Evolutionary conservation across 1,140 invertebrate species (phyloP).

Genomic region (Lineus longissimus): DNA sequence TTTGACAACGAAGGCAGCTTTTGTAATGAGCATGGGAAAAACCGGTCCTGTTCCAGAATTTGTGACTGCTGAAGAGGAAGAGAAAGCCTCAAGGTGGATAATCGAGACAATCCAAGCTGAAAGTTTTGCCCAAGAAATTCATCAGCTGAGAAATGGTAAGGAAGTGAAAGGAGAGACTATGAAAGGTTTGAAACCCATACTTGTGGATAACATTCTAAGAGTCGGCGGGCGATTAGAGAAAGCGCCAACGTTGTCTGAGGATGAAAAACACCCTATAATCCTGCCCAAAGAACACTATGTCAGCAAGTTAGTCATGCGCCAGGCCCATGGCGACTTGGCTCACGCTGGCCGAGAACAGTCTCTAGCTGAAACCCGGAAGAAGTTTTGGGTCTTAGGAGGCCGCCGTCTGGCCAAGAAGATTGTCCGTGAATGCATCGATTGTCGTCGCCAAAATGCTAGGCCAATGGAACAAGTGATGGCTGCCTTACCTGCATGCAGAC

Average conservation of each 20-base stretch:
- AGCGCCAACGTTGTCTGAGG: neutral
- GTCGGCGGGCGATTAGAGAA: slow-evolving; percentile 1
- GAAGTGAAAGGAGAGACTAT: too few species aligned
- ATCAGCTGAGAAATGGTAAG: too few species aligned
- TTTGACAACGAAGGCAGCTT: too few species aligned
- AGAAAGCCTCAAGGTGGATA: too few species aligned
- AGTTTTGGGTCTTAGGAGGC: neutral
- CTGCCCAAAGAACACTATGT: neutral
- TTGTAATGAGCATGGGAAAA: too few species aligned
- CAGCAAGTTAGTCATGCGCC: neutral
- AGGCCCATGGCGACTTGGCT: neutral
- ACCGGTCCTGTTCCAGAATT: too few species aligned
- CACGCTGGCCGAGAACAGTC: neutral
- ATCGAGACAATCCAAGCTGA: too few species aligned
- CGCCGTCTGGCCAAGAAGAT: neutral
- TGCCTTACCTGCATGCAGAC: neutral
- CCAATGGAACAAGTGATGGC: neutral
- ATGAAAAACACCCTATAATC: slow-evolving; percentile 3
- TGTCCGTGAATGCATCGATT: neutral
- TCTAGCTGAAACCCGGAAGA: neutral
- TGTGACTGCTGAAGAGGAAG: too few species aligned
- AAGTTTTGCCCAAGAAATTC: too few species aligned
- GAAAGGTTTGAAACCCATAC: too few species aligned
- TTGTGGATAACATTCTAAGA: neutral
- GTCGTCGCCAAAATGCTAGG: neutral